Evolutionary conservation across 1,140 invertebrate genomes (phyloP), one percentile per base, ranked within the genome.

Genomic region (Drosophila leontia): DNA sequence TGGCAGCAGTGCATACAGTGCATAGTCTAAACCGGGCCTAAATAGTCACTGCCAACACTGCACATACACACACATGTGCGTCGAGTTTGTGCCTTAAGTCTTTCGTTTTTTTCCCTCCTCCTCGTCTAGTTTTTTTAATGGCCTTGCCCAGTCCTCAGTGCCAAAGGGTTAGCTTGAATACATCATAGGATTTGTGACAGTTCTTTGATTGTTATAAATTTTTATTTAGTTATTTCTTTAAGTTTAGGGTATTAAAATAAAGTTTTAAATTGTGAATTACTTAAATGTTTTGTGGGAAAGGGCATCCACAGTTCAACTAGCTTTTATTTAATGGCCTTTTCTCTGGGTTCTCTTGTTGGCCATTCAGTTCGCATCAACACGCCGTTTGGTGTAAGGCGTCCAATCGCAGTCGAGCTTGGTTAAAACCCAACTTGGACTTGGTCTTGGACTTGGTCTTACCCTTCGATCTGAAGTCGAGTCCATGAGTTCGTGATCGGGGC

Each of bases 351-450:
- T 57, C 59, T 50, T 61, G 50, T 70, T 58, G 39, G 42, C 80
- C 83, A 87, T 87, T 87, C 83, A 87, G 86, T 63, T 88, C 45
- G 83, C 83, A 87, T 87, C 83, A 87, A 87, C 83, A 87, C 83
- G 77, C 83, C 84, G 83, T 88, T 87, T 87, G 70, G 76, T 80
- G 71, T 75, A 84, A 64, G 55, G 48, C 48, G 15, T 32, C 63
- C 34, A 26, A 39, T 51, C 15, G 48, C 26, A 32, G 26, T 50
- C 60, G 60, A 65, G 29, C 55, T 26, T 45, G 44, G 32, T 13
- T 53, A 55, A 55, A 11, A 13, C 23, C 32, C 51, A 67, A 35
- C 11, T 51, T 51, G 48, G 48, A 26, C 19, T 44, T 47, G 41
- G 70, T 23, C 17, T 32, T 32, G 48, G 47, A 17, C 19, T 42